Evolutionary conservation across 2,113 vertebrate genomes (phyloP), one percentile per base, ranked within the genome.

Genomic region (Clarias batrachus): DNA sequence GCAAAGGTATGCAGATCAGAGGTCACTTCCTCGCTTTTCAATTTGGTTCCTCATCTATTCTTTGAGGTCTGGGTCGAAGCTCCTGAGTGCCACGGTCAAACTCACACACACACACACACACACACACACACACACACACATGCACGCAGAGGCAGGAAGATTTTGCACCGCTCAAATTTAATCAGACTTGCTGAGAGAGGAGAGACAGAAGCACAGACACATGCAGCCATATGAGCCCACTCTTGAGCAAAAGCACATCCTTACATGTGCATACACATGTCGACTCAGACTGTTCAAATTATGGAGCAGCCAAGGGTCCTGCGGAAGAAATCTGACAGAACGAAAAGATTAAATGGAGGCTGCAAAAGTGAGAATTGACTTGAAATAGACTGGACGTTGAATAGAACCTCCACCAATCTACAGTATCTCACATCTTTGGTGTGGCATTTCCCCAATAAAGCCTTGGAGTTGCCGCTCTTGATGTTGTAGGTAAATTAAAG

Each of bases 141-240:
- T 76, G 54, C 81, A 83, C 21, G 56, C 11, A 59, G 5, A 84
- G 4, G 10, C n/a, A 60, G 5, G 82, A 27, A 13, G 30, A 87
- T 90, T 89, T 89, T 89, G 86, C 23, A 6, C 74, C 17, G 10
- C 37, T 62, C 62, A 10, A n/a, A 62, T 89, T 62, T 63, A 73
- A 89, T 90, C 85, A 87, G 78, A 82, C 84, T 87, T 57, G 54
- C 86, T 76, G 70, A 30, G 33, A 63, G 71, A 59, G 81, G 66
- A 37, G 10, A 41, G 52, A 27, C 62, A 71, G 66, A 71, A 17
- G 33, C 56, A 76, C 54, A 37, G 65, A 63, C 76, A 60, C 4
- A 52, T 19, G 30, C 63, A 71, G 23, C 21, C 19, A 85, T 59
- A 41, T 54, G 41, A 76, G n/a, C 27, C 33, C n/a, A 74, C n/a